A percentile compares a stretch with the other conserved stretches of the same genome.
phyloP scores from a whole-genome alignment of 1,140 invertebrate species.

The Drosophila insularis region DNA sequence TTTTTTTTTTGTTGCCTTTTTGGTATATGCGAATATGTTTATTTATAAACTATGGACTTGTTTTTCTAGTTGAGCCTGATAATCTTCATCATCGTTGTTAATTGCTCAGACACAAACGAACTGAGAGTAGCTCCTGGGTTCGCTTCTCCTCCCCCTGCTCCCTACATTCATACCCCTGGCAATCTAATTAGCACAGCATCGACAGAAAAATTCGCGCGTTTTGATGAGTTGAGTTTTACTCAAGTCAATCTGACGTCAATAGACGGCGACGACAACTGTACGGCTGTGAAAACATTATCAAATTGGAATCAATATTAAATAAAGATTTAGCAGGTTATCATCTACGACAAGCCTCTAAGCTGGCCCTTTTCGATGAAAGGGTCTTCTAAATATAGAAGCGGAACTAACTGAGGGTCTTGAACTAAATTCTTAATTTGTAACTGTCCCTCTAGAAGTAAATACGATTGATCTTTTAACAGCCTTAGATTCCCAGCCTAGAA shows the following conservation, averaged over 20 bases:
- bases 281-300: constrained; percentile 28
- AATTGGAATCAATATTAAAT: constrained; percentile 29
- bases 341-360: constrained; percentile 40
- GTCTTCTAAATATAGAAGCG: constrained; percentile 39
- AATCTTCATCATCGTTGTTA: constrained; percentile 60
- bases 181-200: constrained; percentile 20
- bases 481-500: too few relatives aligned
- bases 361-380: background rate
- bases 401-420: background rate
- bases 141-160: constrained; percentile 8
- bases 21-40: constrained; percentile 33
- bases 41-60: constrained; percentile 77
- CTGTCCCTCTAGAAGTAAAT: background rate
- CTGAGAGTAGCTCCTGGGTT: constrained; percentile 2
- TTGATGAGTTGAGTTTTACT: constrained; percentile 31
- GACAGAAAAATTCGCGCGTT: constrained; percentile 28
- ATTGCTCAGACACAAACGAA: constrained; percentile 47
- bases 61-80: constrained; percentile 77
- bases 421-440: constrained; percentile 37
- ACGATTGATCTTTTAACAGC: too few relatives aligned
- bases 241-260: constrained; percentile 34
- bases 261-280: constrained; percentile 21
- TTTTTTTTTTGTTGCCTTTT: background rate
- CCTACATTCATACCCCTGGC: background rate
- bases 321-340: constrained; percentile 39